Evolutionary conservation across 2,113 vertebrate species (phyloP).

Genomic region (Cavia porcellus): DNA sequence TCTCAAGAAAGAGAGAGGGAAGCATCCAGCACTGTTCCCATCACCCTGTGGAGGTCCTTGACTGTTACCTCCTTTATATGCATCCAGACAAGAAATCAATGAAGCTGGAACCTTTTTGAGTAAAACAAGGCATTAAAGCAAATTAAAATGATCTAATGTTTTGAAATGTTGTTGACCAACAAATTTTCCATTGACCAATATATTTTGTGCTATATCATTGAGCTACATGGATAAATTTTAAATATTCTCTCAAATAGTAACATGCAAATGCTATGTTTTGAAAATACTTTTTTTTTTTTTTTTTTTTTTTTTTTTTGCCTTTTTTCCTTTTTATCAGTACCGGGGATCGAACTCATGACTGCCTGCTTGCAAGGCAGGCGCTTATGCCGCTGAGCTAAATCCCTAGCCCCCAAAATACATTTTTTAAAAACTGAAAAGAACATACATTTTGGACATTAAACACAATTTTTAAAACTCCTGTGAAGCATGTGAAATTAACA

Average conservation of each 20-base stretch:
- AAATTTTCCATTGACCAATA: not conserved
- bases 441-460: not conserved
- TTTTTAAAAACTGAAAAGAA: not conserved
- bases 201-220: not conserved
- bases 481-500: not conserved
- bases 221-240: not conserved
- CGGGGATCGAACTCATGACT: no score
- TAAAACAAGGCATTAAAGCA: not conserved
- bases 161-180: not conserved
- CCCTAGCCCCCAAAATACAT: no score
- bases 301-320: no score
- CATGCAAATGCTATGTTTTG: not conserved
- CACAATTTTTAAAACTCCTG: not conserved
- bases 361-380: no score
- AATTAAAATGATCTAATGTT: conserved; percentile 25
- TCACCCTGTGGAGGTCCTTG: not conserved
- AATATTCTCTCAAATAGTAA: not conserved
- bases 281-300: not conserved
- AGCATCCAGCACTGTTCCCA: not conserved
- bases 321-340: no score
- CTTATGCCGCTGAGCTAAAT: no score
- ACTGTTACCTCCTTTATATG: not conserved
- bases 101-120: not conserved
- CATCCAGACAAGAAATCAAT: not conserved
- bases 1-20: not conserved